These are phyloP conservation scores for Ploceus nigricollis DNA, from an alignment of 2,113 vertebrate genomes.

Conservation along the genomic window DNA sequence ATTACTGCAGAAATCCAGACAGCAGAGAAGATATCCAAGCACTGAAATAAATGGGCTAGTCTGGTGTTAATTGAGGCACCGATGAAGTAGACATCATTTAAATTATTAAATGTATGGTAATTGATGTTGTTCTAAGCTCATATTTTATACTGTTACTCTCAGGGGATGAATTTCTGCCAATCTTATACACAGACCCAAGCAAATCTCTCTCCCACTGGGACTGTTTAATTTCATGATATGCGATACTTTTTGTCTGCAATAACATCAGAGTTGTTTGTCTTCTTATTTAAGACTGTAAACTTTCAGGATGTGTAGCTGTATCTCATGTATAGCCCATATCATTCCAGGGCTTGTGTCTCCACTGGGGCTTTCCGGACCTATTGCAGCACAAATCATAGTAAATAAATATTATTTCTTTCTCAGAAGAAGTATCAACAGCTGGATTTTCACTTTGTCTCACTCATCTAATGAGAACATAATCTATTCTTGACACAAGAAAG, in stretches of 20 bases:
- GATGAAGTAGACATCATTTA: neutral
- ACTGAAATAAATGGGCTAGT: neutral
- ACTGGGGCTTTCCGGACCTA: neutral
- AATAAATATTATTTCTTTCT: constrained; percentile 15
- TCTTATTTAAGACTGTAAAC: neutral
- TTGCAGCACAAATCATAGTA: neutral
- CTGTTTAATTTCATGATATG: neutral
- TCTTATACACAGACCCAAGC: neutral
- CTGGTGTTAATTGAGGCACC: neutral
- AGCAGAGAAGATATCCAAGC: neutral
- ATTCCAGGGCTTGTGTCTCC: neutral
- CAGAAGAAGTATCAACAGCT: neutral
- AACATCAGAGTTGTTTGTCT: neutral
- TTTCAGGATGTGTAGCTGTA: neutral
- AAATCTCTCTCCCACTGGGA: neutral
- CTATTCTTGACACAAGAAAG: neutral
- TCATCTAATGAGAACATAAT: neutral
- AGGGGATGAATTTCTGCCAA: neutral
- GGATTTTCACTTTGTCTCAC: neutral
- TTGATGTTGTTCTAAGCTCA: neutral
- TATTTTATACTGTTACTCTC: neutral
- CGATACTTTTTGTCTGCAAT: neutral
- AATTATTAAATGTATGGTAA: neutral
- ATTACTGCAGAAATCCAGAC: neutral
- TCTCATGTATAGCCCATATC: neutral